Base-by-base conservation (phyloP, 2,797 vertebrate species). In the Acanthurus lineatus region DNA sequence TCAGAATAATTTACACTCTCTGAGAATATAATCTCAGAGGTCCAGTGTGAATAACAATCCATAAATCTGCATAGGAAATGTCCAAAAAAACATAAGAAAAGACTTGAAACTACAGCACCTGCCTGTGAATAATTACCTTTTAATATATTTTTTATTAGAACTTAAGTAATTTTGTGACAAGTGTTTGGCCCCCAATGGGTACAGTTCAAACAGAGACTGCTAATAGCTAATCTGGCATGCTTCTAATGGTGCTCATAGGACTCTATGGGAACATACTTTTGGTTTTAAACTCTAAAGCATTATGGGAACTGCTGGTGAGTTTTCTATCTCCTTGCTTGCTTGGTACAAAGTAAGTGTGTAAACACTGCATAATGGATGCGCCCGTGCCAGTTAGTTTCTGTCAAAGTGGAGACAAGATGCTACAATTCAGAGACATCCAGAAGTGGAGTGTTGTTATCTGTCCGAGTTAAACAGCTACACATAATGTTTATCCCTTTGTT, bases 401-500 rank as follows among this genome's bases (percentile, higher is more conserved):
- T 56, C 73, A 48, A 59, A 69, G 60, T 64, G 44, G 57, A 76
- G 65, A 77, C 68, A 67, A 62, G 47, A 58, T 72, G 70, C 63
- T 62, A 80, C 62, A 69, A 54, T 62, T 32, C 54, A 25, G 75
- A 73, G 62, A 64, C 51, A 76, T n/a, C 42, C 49, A 67, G 61
- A 64, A 76, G 81, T 69, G 62, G 54, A 73, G 61, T 53, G 49
- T 32, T 65, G 73, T 62, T 77, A 28, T 75, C 79, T 69, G 70
- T 61, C 73, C 5, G 17, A 59, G 65, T 84, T 70, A 79, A 62
- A 79, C 69, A 79, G 20, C 44, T 25, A 63, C 48, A 82, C 69
- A 40, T 53, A 62, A 15, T 69, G 22, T 40, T 65, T 64, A 74
- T 79, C 56, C 56, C 17, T 70, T 77, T 64, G 60, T 79, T 75